Base-by-base conservation (phyloP, 2,113 vertebrate genomes). In the Cryptotis parvus region DNA sequence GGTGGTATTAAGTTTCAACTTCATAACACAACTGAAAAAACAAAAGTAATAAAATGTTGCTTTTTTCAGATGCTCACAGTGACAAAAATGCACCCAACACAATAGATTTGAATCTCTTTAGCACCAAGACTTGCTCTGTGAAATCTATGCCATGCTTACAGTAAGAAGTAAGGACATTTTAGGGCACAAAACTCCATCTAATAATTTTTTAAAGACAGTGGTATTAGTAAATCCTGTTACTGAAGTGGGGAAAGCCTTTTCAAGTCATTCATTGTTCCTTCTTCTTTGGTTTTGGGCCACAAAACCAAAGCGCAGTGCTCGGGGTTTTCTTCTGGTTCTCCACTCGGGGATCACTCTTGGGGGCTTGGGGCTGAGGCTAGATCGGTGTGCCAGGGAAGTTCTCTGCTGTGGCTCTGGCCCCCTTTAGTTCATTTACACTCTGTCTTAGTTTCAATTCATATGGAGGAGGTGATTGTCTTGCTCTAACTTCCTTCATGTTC, bases 21-120 rank as follows among this genome's bases (percentile, higher is more conserved):
- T 93, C 93, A 90, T 83, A 94, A 95, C 91, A 91, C 94, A 86
- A 91, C 88, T 90, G 93, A 88, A 75, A 81, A 95, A 94, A 91
- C 89, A 93, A 94, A 92, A 70, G 84, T 72, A 68, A 80, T 69
- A 87, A 63, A 94, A 84, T 73, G 45, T 76, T 80, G 45, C 41
- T 77, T 43, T 84, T 84, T 84, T 84, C 77, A 84, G 81, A 78
- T 29, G 18, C 74, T 81, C 61, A 43, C 72, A 78, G 73, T 89
- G 72, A 73, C 52, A 39, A 81, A 96, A 95, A 84, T 52, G 65
- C 16, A 70, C 52, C 27, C 55, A 69, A 75, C 10, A 65, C 15
- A 61, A 81, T 33, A 77, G 24, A 89, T 73, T 24, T 69, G n/a
- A 87, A 77, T 82, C 31, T 12, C 4, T 66, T 52, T 33, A 79